phyloP scores from a whole-genome alignment of 2,888 invertebrate genomes.

The Ceramica pisi region DNA sequence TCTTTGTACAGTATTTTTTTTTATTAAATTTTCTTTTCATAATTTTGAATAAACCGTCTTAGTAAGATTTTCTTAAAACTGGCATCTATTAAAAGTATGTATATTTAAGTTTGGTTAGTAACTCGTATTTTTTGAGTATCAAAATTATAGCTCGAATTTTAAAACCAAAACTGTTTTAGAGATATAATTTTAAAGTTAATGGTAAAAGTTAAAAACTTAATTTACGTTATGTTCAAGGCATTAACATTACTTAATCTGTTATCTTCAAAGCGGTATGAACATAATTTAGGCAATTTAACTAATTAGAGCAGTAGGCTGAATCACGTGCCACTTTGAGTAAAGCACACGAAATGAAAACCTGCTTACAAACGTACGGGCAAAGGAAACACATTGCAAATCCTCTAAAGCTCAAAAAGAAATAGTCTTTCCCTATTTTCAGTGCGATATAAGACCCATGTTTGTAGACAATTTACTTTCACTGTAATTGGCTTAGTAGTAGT shows the following conservation, averaged over 20 bases:
- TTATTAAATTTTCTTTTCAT: not conserved
- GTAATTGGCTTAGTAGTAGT: too few relatives aligned
- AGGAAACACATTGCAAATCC: not conserved
- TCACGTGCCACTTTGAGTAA: slow-evolving; percentile 18
- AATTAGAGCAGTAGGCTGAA: slow-evolving; percentile 34
- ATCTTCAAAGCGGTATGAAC: slow-evolving; percentile 50
- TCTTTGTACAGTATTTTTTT: not conserved
- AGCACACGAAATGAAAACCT: not conserved
- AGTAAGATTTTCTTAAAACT: not conserved
- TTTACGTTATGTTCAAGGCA: slow-evolving; percentile 40
- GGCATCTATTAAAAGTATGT: not conserved
- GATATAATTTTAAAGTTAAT: slow-evolving; percentile 21
- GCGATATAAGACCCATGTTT: too few relatives aligned
- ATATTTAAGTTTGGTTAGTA: not conserved
- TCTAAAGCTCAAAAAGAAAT: not conserved
- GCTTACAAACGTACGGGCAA: not conserved
- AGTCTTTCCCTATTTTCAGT: too few relatives aligned
- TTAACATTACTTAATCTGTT: slow-evolving; percentile 47
- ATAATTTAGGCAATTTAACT: slow-evolving; percentile 45
- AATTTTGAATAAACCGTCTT: too few relatives aligned
- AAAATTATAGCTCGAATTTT: not conserved
- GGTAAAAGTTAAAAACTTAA: slow-evolving; percentile 47
- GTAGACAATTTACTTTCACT: too few relatives aligned
- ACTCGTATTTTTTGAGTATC: not conserved
- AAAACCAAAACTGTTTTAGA: not conserved